A percentile compares a stretch with the other conserved stretches of the same genome.
Conservation (phyloP, 2,888 invertebrate genomes). For the Aporophyla lueneburgensis region DNA sequence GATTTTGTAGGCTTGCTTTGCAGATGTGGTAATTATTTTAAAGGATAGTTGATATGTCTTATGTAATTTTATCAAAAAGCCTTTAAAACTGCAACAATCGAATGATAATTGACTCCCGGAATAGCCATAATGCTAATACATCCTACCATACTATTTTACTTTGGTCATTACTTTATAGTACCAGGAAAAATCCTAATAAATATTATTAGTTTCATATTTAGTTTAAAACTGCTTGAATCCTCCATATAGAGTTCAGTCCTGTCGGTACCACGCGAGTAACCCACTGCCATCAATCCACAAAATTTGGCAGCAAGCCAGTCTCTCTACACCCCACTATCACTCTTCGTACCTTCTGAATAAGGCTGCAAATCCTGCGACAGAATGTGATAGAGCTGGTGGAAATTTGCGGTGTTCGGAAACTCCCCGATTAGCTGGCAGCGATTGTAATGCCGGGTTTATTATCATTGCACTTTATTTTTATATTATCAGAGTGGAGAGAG, state of each 20-base stretch:
- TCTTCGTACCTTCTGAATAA: conserved; percentile 25
- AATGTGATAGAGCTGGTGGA: conserved; percentile 38
- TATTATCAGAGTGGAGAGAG: conserved; percentile 33
- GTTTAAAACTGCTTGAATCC: conserved; percentile 29
- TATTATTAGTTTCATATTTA: conserved; percentile 25
- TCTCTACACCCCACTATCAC: conserved; percentile 17
- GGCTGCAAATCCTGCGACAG: conserved; percentile 25
- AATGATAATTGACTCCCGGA: not conserved
- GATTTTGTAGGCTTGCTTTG: too few species aligned
- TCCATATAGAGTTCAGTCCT: conserved; percentile 32
- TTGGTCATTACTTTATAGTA: not conserved
- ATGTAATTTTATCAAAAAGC: not conserved
- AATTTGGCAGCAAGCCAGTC: conserved; percentile 64
- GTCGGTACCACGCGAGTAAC: conserved; percentile 54
- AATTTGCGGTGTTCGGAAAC: conserved; percentile 70
- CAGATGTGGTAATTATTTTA: too few species aligned
- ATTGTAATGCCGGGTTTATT: conserved; percentile 62
- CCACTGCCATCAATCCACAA: conserved; percentile 63
- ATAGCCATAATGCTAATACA: not conserved
- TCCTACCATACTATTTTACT: not conserved
- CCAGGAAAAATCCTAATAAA: not conserved
- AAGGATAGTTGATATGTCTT: not conserved
- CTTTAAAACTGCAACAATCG: not conserved
- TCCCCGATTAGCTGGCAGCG: conserved; percentile 66
- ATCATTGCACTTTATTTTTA: conserved; percentile 64